phyloP scores from a whole-genome alignment of 2,797 vertebrate species.

The Neosilurus hyrtlii region DNA sequence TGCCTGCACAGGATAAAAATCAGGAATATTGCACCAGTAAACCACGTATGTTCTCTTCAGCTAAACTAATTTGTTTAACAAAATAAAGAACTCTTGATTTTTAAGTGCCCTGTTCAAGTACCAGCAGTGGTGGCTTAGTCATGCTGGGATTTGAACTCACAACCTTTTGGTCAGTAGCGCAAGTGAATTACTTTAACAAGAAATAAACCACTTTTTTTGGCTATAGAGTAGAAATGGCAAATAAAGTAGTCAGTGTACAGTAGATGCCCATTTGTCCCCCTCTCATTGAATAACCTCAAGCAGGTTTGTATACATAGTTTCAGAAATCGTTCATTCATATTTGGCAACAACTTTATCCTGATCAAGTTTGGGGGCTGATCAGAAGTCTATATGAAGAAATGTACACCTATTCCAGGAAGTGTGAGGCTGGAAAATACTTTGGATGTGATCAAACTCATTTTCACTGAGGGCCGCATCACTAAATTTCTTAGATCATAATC shows the following conservation, averaged over 20 bases:
- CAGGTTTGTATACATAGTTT: neutral
- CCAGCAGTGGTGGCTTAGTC: neutral
- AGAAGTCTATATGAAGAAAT: neutral
- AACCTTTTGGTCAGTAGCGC: neutral
- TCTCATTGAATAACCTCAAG: neutral
- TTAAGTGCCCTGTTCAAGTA: neutral
- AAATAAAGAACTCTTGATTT: neutral
- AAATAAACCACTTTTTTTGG: neutral
- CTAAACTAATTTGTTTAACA: neutral
- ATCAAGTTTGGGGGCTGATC: neutral
- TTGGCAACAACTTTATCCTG: neutral
- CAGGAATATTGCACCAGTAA: neutral
- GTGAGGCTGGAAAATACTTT: neutral
- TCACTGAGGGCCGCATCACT: too few species aligned
- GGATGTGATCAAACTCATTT: neutral
- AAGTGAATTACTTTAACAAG: neutral
- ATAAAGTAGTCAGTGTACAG: neutral
- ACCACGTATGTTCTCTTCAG: neutral
- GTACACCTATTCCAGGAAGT: neutral
- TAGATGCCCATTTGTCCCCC: too few species aligned
- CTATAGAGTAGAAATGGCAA: neutral
- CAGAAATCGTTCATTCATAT: neutral
- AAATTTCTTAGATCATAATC: too few species aligned
- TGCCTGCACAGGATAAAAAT: conserved; percentile 33
- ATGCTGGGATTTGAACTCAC: neutral